Evolutionary conservation across 1,140 invertebrate genomes (phyloP), one percentile per base, ranked within the genome.

Genomic region (Bombus sylvicola): DNA sequence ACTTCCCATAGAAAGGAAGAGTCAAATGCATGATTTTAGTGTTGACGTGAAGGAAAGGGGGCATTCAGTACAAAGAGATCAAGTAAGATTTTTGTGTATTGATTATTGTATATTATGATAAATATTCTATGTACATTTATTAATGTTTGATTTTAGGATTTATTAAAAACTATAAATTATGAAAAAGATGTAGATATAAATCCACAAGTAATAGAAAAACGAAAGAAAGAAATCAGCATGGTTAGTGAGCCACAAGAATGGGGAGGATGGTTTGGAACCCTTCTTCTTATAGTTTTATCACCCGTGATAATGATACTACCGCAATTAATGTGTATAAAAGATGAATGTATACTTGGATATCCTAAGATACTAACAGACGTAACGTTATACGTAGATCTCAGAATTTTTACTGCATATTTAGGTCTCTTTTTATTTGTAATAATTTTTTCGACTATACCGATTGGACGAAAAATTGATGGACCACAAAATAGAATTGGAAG

Each of bases 241-340:
- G 75, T 94, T 1, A 92, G 85, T 15, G 92, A 93, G 74, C 94
- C 94, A 3, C 92, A 93, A 82, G 95, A 95, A 89, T 95, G 94
- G 94, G 93, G 93, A 22, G 94, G 94, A 78, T 92, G 92, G 91
- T 72, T 95, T 53, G 95, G 95, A 5, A 90, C 92, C 22, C 73
- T 91, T 34, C 78, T 94, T 25, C 92, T 94, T 28, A 86, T 90
- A 79, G 66, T 92, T 53, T 43, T 93, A 22, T 74, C 91, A 62
- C 93, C 93, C 22, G 12, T 91, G 64, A 47, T 84, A 28, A 80
- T 90, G 41, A 90, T 94, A 59, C 59, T 91, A 34, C 91, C 94
- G 9, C 94, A 95, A 90, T 37, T 95, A 41, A 90, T 92, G 59
- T 95, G 95, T 71, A 89, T 85, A 3, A 91, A 92, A 57, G 88